Evolutionary conservation across 2,888 invertebrate species (phyloP).

Genomic region (Hoplodrina ambigua): DNA sequence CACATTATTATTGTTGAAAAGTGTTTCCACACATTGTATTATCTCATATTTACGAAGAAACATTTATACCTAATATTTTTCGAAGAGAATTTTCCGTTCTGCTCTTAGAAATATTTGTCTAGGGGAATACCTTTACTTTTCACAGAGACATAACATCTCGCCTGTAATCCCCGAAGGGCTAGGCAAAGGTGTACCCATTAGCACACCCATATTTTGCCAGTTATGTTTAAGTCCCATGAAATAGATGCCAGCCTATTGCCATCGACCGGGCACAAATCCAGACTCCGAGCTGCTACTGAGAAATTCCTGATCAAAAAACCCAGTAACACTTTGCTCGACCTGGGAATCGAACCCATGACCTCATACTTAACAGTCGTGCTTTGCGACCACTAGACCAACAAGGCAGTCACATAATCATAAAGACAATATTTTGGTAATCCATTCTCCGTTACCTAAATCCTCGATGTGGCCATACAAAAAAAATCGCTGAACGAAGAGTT

Average conservation of each 20-base stretch:
- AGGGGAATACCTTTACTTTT: slow-evolving; percentile 2
- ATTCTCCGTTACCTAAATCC: background rate
- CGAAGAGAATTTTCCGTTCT: slow-evolving; percentile 21
- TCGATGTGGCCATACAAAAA: slow-evolving; percentile 5
- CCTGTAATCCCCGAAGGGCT: too few relatives aligned
- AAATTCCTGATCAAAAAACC: too few relatives aligned
- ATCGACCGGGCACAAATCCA: too few relatives aligned
- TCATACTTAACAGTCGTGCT: too few relatives aligned
- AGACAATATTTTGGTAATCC: slow-evolving; percentile 26
- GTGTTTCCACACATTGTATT: slow-evolving; percentile 13
- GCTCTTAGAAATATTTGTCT: slow-evolving; percentile 10
- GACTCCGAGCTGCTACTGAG: too few relatives aligned
- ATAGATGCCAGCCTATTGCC: too few relatives aligned
- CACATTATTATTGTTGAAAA: slow-evolving; percentile 9
- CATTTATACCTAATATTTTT: slow-evolving; percentile 16
- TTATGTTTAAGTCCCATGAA: too few relatives aligned
- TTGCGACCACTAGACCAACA: too few relatives aligned
- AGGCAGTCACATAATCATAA: slow-evolving; percentile 4
- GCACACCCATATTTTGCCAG: too few relatives aligned
- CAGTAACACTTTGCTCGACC: too few relatives aligned
- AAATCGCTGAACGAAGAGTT: slow-evolving; percentile 6
- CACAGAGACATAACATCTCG: background rate
- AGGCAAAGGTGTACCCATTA: too few relatives aligned
- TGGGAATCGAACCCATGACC: too few relatives aligned
- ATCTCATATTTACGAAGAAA: slow-evolving; percentile 16